A percentile compares a stretch with the other conserved stretches of the same genome.
Conservation (phyloP, 2,797 vertebrate species). For the Harpagifer antarcticus region DNA sequence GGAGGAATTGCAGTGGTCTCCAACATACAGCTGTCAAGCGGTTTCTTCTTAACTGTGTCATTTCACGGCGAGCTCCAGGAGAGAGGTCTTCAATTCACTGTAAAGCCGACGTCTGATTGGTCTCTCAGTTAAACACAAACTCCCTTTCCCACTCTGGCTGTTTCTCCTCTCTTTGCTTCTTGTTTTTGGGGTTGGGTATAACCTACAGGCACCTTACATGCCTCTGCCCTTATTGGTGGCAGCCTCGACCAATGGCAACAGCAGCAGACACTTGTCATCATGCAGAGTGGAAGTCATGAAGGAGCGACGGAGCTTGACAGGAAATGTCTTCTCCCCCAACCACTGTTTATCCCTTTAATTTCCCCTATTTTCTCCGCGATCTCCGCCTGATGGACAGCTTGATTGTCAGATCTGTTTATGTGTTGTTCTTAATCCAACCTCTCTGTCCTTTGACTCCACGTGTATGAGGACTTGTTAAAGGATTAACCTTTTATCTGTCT, state of each 20-base stretch:
- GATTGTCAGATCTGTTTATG: conserved; percentile 48
- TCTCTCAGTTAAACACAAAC: conserved; percentile 61
- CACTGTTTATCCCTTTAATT: conserved; percentile 46
- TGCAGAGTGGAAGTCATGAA: conserved; percentile 86
- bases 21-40: conserved; percentile 77
- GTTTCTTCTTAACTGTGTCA: conserved; percentile 70
- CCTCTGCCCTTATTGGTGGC: conserved; percentile 85
- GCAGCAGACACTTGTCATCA: conserved; percentile 85
- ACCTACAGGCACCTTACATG: conserved; percentile 90
- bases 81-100: conserved; percentile 66
- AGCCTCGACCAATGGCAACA: conserved; percentile 80
- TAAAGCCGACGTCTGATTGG: conserved; percentile 68
- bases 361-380: conserved; percentile 37
- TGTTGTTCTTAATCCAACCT: conserved; percentile 47
- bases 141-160: conserved; percentile 55
- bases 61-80: conserved; percentile 65
- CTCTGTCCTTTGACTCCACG: conserved; percentile 67
- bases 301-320: conserved; percentile 75
- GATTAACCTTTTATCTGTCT: conserved; percentile 78
- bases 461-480: conserved; percentile 75
- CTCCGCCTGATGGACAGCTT: conserved; percentile 23
- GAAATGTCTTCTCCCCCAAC: conserved; percentile 69
- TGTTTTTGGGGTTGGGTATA: conserved; percentile 86
- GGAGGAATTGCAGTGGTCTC: conserved; percentile 74
- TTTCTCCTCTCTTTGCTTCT: conserved; percentile 68